phyloP scores from a whole-genome alignment of 2,797 vertebrate genomes.

The Phrynocephalus vlangalii region DNA sequence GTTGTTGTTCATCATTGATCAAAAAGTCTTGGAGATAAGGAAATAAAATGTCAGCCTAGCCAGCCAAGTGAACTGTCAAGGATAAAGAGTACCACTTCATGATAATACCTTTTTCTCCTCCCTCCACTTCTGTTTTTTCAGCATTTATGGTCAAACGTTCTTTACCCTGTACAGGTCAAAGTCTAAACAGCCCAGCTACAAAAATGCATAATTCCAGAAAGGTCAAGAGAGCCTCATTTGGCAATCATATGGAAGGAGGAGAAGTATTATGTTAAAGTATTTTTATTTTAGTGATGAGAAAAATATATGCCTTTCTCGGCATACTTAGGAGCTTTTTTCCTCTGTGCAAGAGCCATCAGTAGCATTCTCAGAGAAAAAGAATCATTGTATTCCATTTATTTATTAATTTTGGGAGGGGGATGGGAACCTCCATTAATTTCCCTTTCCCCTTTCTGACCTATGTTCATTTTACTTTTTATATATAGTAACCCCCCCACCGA shows the following conservation, averaged over 20 bases:
- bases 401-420: background rate
- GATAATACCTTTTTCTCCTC: constrained; percentile 41
- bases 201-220: constrained; percentile 70
- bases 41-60: constrained; percentile 41
- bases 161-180: constrained; percentile 49
- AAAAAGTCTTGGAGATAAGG: constrained; percentile 15
- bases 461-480: constrained; percentile 56
- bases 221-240: constrained; percentile 68
- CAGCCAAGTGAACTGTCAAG: constrained; percentile 4
- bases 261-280: constrained; percentile 61
- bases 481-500: no score
- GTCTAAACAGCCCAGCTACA: constrained; percentile 68
- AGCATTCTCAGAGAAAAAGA: constrained; percentile 69
- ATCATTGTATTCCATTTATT: constrained; percentile 53
- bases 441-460: constrained; percentile 57
- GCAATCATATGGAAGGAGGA: constrained; percentile 60
- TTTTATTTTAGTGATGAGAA: constrained; percentile 72
- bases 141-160: constrained; percentile 59
- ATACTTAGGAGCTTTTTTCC: constrained; percentile 56
- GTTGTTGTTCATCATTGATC: background rate
- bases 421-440: background rate
- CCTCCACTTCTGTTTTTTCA: constrained; percentile 51
- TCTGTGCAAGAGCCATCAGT: constrained; percentile 61
- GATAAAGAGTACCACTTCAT: constrained; percentile 41
- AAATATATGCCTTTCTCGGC: constrained; percentile 67